These are phyloP conservation scores for Parascotia fuliginaria DNA, from an alignment of 2,888 invertebrate species.

Conservation along the genomic window DNA sequence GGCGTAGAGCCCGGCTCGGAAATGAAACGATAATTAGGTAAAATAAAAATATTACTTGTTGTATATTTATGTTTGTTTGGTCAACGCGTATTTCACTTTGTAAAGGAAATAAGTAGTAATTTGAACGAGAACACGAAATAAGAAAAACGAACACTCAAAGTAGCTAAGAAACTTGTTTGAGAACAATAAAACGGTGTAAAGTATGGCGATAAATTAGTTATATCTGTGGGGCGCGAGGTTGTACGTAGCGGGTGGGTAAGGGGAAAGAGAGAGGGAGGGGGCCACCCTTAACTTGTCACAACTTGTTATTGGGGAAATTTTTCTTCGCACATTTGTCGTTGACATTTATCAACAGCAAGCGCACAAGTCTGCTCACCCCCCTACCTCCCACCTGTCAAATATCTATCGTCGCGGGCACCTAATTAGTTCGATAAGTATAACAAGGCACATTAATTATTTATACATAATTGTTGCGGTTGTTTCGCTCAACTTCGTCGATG, in stretches of 20 bases:
- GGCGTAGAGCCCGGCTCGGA: background rate
- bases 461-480: too few species aligned
- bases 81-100: slow-evolving; percentile 8
- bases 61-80: slow-evolving; percentile 7
- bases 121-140: slow-evolving; percentile 8
- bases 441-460: too few species aligned
- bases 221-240: slow-evolving; percentile 10
- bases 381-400: background rate
- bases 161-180: slow-evolving; percentile 25
- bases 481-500: too few species aligned
- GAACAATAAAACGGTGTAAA: slow-evolving; percentile 39
- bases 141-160: slow-evolving; percentile 19
- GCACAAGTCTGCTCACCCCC: background rate
- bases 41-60: slow-evolving; percentile 3
- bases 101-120: slow-evolving; percentile 15
- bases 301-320: slow-evolving; percentile 38
- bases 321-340: slow-evolving; percentile 24
- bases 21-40: slow-evolving; percentile 3
- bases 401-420: background rate
- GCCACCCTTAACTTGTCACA: slow-evolving; percentile 20
- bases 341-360: slow-evolving; percentile 29
- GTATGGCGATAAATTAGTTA: slow-evolving; percentile 38
- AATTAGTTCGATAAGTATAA: background rate
- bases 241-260: background rate
- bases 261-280: background rate